Evolutionary conservation across 1,140 invertebrate species (phyloP).

Genomic region (Marisa cornuarietis): DNA sequence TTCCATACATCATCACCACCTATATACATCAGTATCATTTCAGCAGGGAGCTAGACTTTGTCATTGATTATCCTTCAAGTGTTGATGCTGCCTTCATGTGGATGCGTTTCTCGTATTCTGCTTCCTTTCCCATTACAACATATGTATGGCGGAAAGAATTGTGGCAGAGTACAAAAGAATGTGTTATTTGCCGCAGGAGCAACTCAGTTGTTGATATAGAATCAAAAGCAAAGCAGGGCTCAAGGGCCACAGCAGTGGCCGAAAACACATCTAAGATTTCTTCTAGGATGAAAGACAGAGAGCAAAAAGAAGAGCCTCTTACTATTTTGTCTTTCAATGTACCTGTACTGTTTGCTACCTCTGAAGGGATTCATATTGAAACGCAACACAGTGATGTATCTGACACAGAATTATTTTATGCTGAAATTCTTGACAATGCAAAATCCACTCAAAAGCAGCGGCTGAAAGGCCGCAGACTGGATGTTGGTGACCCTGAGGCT

Average conservation of each 20-base stretch:
- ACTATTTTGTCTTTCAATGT: slow-evolving; percentile 43
- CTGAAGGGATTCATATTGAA: slow-evolving; percentile 59
- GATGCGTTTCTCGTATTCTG: slow-evolving; percentile 53
- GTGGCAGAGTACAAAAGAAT: slow-evolving; percentile 55
- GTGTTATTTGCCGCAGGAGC: slow-evolving; percentile 53
- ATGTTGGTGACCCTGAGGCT: slow-evolving; percentile 37
- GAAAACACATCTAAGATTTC: background rate
- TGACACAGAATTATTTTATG: slow-evolving; percentile 27
- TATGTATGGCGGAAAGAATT: slow-evolving; percentile 55
- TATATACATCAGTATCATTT: slow-evolving; percentile 50
- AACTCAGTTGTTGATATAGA: slow-evolving; percentile 55
- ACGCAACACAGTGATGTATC: slow-evolving; percentile 35
- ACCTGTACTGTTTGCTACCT: slow-evolving; percentile 61
- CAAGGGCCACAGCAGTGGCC: background rate
- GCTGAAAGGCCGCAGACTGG: slow-evolving; percentile 50
- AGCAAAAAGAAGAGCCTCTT: slow-evolving; percentile 20
- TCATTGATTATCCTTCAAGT: slow-evolving; percentile 45
- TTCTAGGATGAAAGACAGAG: slow-evolving; percentile 27
- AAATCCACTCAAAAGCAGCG: slow-evolving; percentile 10
- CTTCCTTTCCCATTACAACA: slow-evolving; percentile 49
- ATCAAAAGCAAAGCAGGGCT: slow-evolving; percentile 23
- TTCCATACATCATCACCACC: slow-evolving; percentile 47
- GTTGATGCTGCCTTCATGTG: slow-evolving; percentile 51
- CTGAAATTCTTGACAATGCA: slow-evolving; percentile 16
- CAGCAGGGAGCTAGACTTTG: slow-evolving; percentile 30